Evolutionary conservation across 2,888 invertebrate genomes (phyloP), one percentile per base, ranked within the genome.

Genomic region (Listrodromus nycthemerus): DNA sequence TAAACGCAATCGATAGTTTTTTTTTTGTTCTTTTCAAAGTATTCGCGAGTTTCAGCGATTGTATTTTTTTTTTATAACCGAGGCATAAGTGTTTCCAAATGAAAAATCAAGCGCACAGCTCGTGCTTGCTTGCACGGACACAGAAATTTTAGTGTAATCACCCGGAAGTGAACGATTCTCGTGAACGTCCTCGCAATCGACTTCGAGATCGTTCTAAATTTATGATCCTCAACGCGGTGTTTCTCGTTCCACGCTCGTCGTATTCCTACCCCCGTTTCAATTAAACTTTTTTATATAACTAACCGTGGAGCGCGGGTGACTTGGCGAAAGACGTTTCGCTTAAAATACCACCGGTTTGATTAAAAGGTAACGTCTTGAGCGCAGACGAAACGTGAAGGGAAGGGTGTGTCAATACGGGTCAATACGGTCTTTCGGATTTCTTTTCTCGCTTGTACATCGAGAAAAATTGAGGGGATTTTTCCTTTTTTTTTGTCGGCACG

Each of bases 301-400:
- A 66, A 37, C 19, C 27, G 52, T 19, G 30, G 70, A 69, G 10
- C 69, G 21, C 37, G 63, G 66, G 82, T 67, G 82, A 82, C 76
- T 80, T 61, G 82, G 80, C 82, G 84, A 85, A 86, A 82, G 83
- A 80, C 81, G 83, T 85, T 78, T 76, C 83, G 79, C 80, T 86
- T 82, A 76, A 86, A 87, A 86, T 71, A 70, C 82, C 78, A 84
- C 76, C 70, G 45, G 80, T 76, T 87, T 86, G 85, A 87, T 86
- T 86, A 82, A 86, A 86, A 82, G 65, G 75, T 67, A 78, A 79
- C 79, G 81, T 78, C 65, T 77, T 27, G 69, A 41, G 45, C 10
- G 33, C 41, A 50, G 79, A 71, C 33, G 75, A 48, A 71, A 37
- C 19, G 8, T n/a, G 41, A 10, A 24, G 24, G 50, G 50, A 67